Conservation (phyloP, 2,797 vertebrate genomes). For the Aphelocoma californica region DNA sequence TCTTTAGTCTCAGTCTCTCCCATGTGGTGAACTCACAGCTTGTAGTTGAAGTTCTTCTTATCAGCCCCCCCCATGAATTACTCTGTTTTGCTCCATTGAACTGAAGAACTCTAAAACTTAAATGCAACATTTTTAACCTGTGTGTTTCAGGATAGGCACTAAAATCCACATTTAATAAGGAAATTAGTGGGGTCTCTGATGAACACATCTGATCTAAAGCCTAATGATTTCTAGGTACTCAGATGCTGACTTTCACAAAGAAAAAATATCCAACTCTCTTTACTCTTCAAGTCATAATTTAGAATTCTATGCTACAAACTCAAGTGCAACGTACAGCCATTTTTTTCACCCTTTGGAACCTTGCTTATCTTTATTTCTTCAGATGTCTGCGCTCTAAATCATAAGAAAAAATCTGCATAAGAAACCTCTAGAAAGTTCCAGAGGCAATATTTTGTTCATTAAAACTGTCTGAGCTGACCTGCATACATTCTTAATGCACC, state of each 20-base stretch:
- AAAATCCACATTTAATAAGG: background rate
- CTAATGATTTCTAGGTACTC: background rate
- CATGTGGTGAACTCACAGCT: background rate
- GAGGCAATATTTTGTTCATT: background rate
- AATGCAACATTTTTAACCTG: background rate
- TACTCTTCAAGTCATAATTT: background rate
- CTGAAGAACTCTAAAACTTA: background rate
- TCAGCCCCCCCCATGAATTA: fast-evolving
- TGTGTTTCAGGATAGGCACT: background rate
- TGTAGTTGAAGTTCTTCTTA: background rate
- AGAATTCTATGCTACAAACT: background rate
- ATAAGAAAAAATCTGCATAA: background rate
- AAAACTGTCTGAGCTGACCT: background rate
- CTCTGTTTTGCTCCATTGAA: background rate
- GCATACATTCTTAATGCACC: background rate
- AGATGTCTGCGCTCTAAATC: background rate
- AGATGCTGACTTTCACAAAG: background rate
- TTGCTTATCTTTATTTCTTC: background rate
- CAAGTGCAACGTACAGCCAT: background rate
- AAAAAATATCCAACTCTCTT: background rate
- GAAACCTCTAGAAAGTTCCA: background rate
- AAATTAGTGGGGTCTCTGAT: background rate
- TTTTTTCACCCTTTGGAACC: background rate
- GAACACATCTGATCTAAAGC: background rate
- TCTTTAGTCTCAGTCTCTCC: background rate